Evolutionary conservation across 2,888 invertebrate species (phyloP), one percentile per base, ranked within the genome.

Genomic region (Synergus gifuensis): DNA sequence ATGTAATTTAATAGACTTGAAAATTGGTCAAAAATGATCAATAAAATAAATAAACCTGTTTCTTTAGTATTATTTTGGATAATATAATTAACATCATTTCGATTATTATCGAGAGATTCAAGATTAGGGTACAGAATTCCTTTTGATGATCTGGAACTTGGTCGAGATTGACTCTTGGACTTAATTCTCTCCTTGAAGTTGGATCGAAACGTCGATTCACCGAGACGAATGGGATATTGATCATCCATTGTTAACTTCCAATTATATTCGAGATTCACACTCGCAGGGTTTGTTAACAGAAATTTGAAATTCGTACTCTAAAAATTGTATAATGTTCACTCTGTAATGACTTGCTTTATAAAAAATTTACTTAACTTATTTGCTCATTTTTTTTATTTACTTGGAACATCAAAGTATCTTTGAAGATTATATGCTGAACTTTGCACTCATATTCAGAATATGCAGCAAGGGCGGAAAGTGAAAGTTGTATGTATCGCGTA

Each of bases 371-470:
- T 9, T 58, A 2, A 18, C 4, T 58, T 58, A 58, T 58, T 16
- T 18, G 11, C 2, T 9, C n/a, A n/a, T 9, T 58, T 4, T 2
- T n/a, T 3, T 60, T 18, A 58, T 49, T 78, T 64, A 93, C 93
- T 89, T 93, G 92, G 79, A 92, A 94, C 87, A 95, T 93, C 83
- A 94, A 93, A 0, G 95, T 95, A 83, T 95, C 94, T 4, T 90
- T 90, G 81, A 95, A 92, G 69, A 86, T 73, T 28, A 93, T 93
- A 67, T 93, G 92, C 4, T 89, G 84, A n/a, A 93, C 87, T 2
- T 90, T 86, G 83, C 93, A 94, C 1, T 83, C 82, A 83, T 94
- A 95, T 85, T 92, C 93, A 0, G 94, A 92, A 83, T 94, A 94
- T 85, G 94, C 94, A 1, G 94, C 94, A 18, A 90, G 89, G 3